phyloP scores from a whole-genome alignment of 1,140 invertebrate species.

The Venturia canescens region DNA sequence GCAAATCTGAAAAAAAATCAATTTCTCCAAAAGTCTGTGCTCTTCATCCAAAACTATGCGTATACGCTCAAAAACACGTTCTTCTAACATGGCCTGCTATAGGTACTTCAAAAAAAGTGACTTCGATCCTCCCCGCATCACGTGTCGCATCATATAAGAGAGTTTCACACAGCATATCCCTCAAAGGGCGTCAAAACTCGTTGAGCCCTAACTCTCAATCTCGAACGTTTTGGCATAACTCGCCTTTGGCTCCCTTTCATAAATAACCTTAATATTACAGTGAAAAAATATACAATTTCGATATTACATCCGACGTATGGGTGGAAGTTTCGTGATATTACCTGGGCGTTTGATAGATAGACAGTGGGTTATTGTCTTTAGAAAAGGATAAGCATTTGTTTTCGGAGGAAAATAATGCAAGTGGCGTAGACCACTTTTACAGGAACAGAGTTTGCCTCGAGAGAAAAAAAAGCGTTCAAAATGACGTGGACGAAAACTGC shows the following conservation, averaged over 20 bases:
- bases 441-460: too few species aligned
- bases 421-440: constrained; percentile 53
- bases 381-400: constrained; percentile 76
- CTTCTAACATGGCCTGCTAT: constrained; percentile 39
- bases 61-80: constrained; percentile 23
- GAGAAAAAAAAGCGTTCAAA: neutral
- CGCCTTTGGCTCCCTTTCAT: constrained; percentile 70
- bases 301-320: constrained; percentile 72
- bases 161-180: constrained; percentile 53
- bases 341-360: constrained; percentile 75
- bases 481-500: neutral
- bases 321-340: constrained; percentile 69
- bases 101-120: constrained; percentile 45
- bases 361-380: constrained; percentile 75
- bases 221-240: constrained; percentile 47
- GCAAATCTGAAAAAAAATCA: neutral
- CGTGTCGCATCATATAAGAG: constrained; percentile 61
- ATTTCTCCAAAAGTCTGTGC: neutral
- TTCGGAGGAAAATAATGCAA: constrained; percentile 63
- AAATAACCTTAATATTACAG: constrained; percentile 74
- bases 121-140: constrained; percentile 62
- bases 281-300: constrained; percentile 73
- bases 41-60: neutral
- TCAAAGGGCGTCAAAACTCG: constrained; percentile 1
- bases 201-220: constrained; percentile 11